Conservation (phyloP, 2,113 vertebrate genomes). For the Urocynchramus pylzowi region DNA sequence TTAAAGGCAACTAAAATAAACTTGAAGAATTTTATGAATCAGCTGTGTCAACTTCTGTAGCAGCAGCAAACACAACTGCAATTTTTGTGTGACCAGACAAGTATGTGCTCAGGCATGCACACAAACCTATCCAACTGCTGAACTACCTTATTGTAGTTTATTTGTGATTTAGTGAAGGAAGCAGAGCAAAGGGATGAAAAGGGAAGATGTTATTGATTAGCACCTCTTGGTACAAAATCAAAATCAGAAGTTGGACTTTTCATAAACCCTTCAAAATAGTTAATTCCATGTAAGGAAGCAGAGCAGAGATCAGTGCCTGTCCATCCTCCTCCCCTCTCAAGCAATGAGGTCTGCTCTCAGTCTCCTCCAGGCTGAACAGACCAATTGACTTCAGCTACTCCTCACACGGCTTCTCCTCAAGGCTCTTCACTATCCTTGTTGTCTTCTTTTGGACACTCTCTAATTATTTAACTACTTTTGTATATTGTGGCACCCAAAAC, state of each 20-base stretch:
- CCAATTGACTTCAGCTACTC: not conserved
- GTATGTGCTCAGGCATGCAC: not conserved
- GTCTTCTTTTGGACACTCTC: accelerated
- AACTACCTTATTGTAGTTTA: not conserved
- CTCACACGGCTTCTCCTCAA: not conserved
- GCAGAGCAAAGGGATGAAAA: not conserved
- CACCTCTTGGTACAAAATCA: not conserved
- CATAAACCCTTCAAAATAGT: not conserved
- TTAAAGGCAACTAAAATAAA: not conserved
- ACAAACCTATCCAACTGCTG: not conserved
- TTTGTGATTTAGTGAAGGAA: not conserved
- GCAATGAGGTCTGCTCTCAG: not conserved
- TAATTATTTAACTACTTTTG: not conserved
- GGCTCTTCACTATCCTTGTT: accelerated
- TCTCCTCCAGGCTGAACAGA: not conserved
- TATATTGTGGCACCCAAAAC: not conserved
- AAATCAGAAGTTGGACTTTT: not conserved
- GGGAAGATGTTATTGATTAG: not conserved
- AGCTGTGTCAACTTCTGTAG: not conserved
- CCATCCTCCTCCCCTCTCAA: accelerated
- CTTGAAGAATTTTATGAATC: not conserved
- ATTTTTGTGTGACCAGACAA: not conserved
- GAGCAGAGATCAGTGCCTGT: not conserved
- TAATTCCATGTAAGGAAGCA: not conserved
- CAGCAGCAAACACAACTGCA: not conserved